phyloP scores from a whole-genome alignment of 2,888 invertebrate species.

The Ophion ventricosus region DNA sequence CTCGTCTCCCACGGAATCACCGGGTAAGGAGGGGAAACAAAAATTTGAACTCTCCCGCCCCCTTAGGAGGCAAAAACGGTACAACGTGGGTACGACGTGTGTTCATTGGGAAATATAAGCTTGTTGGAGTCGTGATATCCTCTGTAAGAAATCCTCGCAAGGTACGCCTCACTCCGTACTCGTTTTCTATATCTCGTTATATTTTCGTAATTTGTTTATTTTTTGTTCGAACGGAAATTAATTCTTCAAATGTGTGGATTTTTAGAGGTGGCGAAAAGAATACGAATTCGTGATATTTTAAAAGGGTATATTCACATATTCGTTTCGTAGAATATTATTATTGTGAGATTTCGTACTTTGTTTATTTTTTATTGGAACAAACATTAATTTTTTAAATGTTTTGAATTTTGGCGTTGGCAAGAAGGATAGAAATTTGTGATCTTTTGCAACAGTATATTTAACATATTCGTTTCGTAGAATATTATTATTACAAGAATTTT shows the following conservation, averaged over 20 bases:
- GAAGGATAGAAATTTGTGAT: neutral
- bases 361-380: neutral
- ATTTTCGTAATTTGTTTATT: neutral
- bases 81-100: slow-evolving; percentile 41
- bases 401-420: too few species aligned
- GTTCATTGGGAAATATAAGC: slow-evolving; percentile 52
- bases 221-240: neutral
- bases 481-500: too few species aligned
- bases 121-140: slow-evolving; percentile 20
- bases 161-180: slow-evolving; percentile 35
- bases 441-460: too few species aligned
- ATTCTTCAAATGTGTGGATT: too few species aligned
- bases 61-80: slow-evolving; percentile 34
- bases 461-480: too few species aligned
- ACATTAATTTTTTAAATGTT: neutral
- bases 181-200: slow-evolving; percentile 26
- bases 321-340: too few species aligned
- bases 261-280: too few species aligned
- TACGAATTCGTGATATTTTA: neutral
- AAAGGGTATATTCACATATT: too few species aligned
- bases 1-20: slow-evolving; percentile 55
- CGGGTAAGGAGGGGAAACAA: slow-evolving; percentile 18
- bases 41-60: slow-evolving; percentile 46
- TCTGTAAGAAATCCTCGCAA: slow-evolving; percentile 33
- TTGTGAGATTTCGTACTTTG: neutral